phyloP scores from a whole-genome alignment of 2,113 vertebrate species.

The Marcusenius ussheri region DNA sequence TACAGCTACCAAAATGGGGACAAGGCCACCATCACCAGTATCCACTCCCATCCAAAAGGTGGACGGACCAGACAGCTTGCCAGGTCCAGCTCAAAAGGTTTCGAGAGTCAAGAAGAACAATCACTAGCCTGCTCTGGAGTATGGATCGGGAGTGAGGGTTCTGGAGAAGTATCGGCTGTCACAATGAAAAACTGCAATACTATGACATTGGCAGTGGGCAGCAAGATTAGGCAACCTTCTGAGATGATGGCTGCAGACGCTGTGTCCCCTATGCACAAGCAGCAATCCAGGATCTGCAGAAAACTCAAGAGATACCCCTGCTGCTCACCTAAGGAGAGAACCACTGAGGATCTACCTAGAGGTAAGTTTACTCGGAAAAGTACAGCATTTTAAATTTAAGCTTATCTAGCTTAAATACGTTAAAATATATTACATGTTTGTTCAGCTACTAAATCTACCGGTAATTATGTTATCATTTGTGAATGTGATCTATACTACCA shows the following conservation, averaged over 20 bases:
- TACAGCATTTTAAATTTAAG: not conserved
- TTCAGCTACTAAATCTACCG: not conserved
- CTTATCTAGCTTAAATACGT: not conserved
- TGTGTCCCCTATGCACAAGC: conserved; percentile 54
- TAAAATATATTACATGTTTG: not conserved
- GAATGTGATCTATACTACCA: not conserved
- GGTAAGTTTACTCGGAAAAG: conserved; percentile 29
- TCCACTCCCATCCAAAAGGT: conserved; percentile 67
- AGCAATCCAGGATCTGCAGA: conserved; percentile 58
- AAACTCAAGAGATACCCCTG: conserved; percentile 60
- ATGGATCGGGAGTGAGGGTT: not conserved
- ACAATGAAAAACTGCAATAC: conserved; percentile 53
- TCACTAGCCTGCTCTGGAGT: conserved; percentile 30
- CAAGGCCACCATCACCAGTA: conserved; percentile 54
- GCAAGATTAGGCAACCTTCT: conserved; percentile 36
- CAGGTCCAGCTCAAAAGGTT: conserved; percentile 54
- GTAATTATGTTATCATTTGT: not conserved
- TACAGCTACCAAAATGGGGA: conserved; percentile 69
- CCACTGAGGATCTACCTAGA: conserved; percentile 53
- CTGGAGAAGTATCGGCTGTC: conserved; percentile 40
- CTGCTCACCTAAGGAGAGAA: conserved; percentile 54
- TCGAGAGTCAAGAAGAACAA: conserved; percentile 56
- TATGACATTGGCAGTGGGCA: conserved; percentile 57
- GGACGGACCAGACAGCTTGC: conserved; percentile 57
- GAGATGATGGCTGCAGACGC: conserved; percentile 49